Base-by-base conservation (phyloP, 35 echinoderm and acorn worm species). In the Ptychodera flava region DNA sequence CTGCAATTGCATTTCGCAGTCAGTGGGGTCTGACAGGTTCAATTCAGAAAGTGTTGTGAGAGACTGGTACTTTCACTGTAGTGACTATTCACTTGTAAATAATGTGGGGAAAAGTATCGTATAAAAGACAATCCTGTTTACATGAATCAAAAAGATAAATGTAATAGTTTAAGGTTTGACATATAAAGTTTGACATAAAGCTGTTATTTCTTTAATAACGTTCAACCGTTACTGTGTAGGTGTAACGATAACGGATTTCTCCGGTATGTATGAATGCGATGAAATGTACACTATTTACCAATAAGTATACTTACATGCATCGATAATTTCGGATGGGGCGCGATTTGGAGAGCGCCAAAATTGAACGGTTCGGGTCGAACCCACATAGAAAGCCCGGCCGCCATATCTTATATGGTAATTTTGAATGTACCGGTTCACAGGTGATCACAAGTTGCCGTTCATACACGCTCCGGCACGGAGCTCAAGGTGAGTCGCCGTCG, bases 261-360 rank as follows among this genome's bases (percentile, higher is more conserved):
- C 36, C 1, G 36, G 33, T 80, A 93, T 89, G 85, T 87, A 35
- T 79, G 89, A 22, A 89, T 84, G 31, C 89, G 89, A 37, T 87
- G 86, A 38, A 89, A 93, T 83, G 87, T 31, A 77, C 10, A 16
- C 28, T 0, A 29, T 79, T 2, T 28, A 34, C 2, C 1, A 1
- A 32, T 27, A 34, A 36, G 81, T 31, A 28, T 78, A 94, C 95
- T 97, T 94, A 94, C 92, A 92, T 97, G 95, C 16, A 97, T 77
- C 35, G 85, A 91, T 2, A 97, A 87, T 76, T 97, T 97, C 84
- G 95, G 95, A 83, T 97, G 95, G 37, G 95, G 95, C 15, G 95
- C 36, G 1, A 97, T 92, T 77, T 91, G 95, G 0, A 97, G 45
- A 16, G 92, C 90, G 35, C 95, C 95, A 33, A 93, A 94, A 76